phyloP scores from a whole-genome alignment of 1,140 invertebrate genomes.

The Calliopsis andreniformis region DNA sequence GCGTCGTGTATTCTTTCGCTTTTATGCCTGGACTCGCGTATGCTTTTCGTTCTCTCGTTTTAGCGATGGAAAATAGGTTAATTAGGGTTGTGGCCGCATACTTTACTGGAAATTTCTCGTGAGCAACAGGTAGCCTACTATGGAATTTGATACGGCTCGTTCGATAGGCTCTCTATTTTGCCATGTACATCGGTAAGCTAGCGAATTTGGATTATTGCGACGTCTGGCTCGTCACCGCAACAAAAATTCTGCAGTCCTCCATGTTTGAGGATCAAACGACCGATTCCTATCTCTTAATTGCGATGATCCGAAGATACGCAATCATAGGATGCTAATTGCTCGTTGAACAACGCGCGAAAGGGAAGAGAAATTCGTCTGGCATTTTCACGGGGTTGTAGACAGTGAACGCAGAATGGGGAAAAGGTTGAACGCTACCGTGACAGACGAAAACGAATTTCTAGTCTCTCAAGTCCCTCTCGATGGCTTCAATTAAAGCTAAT shows the following conservation, averaged over 20 bases:
- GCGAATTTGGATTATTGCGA: conserved; percentile 29
- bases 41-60: conserved; percentile 24
- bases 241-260: neutral
- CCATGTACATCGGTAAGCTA: neutral
- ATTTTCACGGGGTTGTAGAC: neutral
- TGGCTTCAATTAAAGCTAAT: conserved; percentile 10
- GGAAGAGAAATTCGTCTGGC: neutral
- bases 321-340: neutral
- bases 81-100: conserved; percentile 39
- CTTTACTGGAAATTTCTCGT: conserved; percentile 48
- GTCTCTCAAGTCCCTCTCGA: neutral
- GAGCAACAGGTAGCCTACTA: conserved; percentile 47
- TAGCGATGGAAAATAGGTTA: conserved; percentile 32
- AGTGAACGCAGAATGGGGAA: neutral
- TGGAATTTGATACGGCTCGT: conserved; percentile 44
- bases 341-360: neutral
- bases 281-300: conserved; percentile 6
- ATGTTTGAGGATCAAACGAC: neutral
- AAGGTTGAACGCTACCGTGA: neutral
- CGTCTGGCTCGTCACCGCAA: neutral
- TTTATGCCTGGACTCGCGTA: no score
- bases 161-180: conserved; percentile 37
- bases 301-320: no score
- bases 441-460: neutral
- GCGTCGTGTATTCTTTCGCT: conserved; percentile 3